phyloP scores from a whole-genome alignment of 2,888 invertebrate genomes.

The Dione vanillae region DNA sequence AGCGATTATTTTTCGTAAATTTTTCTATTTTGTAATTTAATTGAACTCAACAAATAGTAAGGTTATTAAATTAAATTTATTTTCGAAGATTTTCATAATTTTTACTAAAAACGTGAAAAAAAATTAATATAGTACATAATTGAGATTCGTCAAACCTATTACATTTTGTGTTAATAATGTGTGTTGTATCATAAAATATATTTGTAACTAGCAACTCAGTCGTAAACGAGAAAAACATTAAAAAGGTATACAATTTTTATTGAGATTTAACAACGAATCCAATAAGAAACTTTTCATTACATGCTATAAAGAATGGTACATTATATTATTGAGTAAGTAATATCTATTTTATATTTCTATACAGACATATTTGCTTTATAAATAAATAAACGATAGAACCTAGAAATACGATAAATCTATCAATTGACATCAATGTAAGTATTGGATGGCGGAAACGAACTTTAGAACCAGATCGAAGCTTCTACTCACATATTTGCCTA shows the following conservation, averaged over 20 bases:
- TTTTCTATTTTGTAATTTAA: not conserved
- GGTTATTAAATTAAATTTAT: too few relatives aligned
- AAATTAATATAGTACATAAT: too few relatives aligned
- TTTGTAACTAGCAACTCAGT: constrained; percentile 6
- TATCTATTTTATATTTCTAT: constrained; percentile 51
- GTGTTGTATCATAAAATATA: not conserved
- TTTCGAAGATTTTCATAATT: too few relatives aligned
- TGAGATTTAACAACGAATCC: constrained; percentile 47
- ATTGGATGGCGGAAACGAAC: not conserved
- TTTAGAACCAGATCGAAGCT: too few relatives aligned
- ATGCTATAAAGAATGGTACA: constrained; percentile 65
- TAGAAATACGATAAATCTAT: too few relatives aligned
- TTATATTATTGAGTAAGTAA: constrained; percentile 45
- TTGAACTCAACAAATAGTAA: too few relatives aligned
- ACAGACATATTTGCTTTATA: not conserved
- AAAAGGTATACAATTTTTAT: constrained; percentile 45
- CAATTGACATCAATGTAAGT: not conserved
- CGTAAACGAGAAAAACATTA: constrained; percentile 28
- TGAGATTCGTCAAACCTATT: too few relatives aligned
- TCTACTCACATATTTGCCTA: too few relatives aligned
- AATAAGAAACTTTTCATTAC: constrained; percentile 62
- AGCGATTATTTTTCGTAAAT: not conserved
- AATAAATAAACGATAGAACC: too few relatives aligned
- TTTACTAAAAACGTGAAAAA: too few relatives aligned
- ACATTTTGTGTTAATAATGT: not conserved